Percentiles rank a stretch among this genome's conserved stretches.
Conservation (phyloP, 2,113 vertebrate genomes). For the Anser brachyrhynchus region DNA sequence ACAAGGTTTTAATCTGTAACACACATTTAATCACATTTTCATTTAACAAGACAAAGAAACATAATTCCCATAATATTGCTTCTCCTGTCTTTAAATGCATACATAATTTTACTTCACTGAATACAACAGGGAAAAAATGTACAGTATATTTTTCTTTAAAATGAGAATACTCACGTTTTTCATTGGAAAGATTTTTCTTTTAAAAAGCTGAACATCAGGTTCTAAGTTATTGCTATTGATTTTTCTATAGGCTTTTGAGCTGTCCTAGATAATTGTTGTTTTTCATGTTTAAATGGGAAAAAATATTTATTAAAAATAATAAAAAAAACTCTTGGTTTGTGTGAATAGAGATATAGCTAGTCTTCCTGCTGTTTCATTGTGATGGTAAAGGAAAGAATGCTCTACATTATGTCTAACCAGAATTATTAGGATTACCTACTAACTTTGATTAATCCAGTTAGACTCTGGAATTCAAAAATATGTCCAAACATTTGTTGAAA, state of each 20-base stretch:
- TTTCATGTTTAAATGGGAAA: background rate
- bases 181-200: too few species aligned
- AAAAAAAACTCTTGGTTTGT: background rate
- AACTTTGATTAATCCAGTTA: background rate
- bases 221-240: background rate
- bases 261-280: background rate
- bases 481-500: background rate
- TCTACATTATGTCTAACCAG: background rate
- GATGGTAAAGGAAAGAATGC: background rate
- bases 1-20: background rate
- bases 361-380: background rate
- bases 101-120: background rate
- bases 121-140: background rate
- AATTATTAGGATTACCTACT: background rate
- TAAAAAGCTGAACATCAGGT: background rate
- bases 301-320: background rate
- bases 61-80: background rate
- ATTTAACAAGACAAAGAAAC: background rate
- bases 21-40: background rate
- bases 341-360: background rate
- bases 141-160: too few species aligned
- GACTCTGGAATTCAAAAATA: background rate
- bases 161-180: background rate
- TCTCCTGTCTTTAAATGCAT: background rate
- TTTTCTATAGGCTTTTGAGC: background rate